Conservation (phyloP, 2,113 vertebrate genomes). For the Semicossyphus pulcher region DNA sequence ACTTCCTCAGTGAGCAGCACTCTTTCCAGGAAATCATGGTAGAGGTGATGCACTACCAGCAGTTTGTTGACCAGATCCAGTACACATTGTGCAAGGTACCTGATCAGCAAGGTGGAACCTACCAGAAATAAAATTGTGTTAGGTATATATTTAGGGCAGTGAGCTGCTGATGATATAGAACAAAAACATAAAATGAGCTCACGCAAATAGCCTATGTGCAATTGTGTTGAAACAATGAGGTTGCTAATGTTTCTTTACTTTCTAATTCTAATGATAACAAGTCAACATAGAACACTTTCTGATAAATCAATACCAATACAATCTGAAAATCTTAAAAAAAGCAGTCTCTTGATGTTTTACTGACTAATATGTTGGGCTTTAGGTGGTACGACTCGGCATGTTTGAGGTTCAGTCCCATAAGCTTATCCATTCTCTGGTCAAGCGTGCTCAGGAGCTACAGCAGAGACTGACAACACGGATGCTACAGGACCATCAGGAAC, state of each 20-base stretch:
- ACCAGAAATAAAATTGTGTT: too few relatives aligned
- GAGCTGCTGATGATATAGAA: neutral
- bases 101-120: neutral
- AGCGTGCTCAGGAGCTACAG: constrained; percentile 82
- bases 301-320: neutral
- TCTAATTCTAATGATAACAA: neutral
- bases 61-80: constrained; percentile 87
- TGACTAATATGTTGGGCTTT: constrained; percentile 27
- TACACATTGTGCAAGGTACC: constrained; percentile 85
- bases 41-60: constrained; percentile 85
- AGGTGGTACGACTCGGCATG: constrained; percentile 88
- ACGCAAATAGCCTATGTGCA: too few relatives aligned
- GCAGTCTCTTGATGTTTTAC: neutral
- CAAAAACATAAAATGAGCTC: too few relatives aligned
- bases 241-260: neutral
- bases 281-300: neutral
- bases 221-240: neutral
- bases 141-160: too few relatives aligned
- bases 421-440: constrained; percentile 84
- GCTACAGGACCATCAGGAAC: constrained; percentile 84
- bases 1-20: constrained; percentile 84
- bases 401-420: constrained; percentile 90
- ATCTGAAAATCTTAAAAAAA: neutral
- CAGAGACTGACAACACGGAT: constrained; percentile 83
- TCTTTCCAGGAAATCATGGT: constrained; percentile 85